Evolutionary conservation across 2,888 invertebrate genomes (phyloP), one percentile per base, ranked within the genome.

Genomic region (Tanytarsus gracilentus): DNA sequence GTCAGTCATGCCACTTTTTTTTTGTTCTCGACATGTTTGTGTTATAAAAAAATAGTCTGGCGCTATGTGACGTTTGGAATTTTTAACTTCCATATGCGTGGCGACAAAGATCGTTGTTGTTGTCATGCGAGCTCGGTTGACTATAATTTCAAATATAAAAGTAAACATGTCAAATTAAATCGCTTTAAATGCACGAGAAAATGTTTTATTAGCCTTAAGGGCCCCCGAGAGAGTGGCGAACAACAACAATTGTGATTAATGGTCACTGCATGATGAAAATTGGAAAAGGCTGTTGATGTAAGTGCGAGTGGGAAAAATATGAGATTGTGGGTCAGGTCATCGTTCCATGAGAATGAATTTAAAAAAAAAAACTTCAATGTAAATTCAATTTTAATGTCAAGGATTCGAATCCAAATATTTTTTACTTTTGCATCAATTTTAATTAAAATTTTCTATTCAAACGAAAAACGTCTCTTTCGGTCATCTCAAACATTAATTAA

Each of bases 121-220:
- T 33, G 9, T 33, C 33, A 33, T 11, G 11, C 33, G 11, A 11
- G 9, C n/a, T 5, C 9, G 6, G 9, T 23, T 18, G 11, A 44
- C 44, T 23, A 23, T 44, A 44, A 44, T 44, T 44, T 44, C 23
- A 18, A n/a, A n/a, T n/a, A n/a, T n/a, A n/a, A n/a, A n/a, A 44
- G 44, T 44, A 44, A 44, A 44, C 44, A 44, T 44, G 44, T 44
- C 44, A 44, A 23, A 23, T 44, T 23, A 44, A 44, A 44, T 44
- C 23, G 23, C n/a, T n/a, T n/a, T n/a, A n/a, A n/a, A n/a, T n/a
- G n/a, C n/a, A n/a, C n/a, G n/a, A n/a, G n/a, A n/a, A n/a, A n/a
- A n/a, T n/a, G n/a, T n/a, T n/a, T n/a, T n/a, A n/a, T n/a, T n/a
- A n/a, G n/a, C n/a, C n/a, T n/a, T n/a, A n/a, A n/a, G n/a, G n/a